Percentiles rank a stretch among this genome's conserved stretches.
Conservation (phyloP, 2,797 vertebrate species). For the Aotus griseimembra region DNA sequence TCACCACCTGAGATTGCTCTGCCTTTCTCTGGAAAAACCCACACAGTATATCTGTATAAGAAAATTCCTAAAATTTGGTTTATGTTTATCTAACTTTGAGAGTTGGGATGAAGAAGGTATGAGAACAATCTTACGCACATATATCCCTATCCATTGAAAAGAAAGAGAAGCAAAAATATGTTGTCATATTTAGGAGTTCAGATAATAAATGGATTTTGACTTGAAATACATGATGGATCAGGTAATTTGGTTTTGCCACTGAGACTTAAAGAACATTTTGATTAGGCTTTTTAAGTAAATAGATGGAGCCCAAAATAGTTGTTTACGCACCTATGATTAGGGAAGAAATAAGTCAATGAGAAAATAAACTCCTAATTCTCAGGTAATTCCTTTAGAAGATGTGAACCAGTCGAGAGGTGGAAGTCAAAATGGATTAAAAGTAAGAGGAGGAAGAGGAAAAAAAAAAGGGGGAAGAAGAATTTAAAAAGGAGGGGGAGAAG, state of each 20-base stretch:
- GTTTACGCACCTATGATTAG: neutral
- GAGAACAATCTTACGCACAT: neutral
- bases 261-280: neutral
- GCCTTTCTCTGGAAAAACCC: neutral
- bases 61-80: slow-evolving; percentile 15
- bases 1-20: neutral
- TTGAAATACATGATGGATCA: neutral
- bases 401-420: neutral
- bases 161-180: neutral
- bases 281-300: slow-evolving; percentile 2
- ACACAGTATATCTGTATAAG: neutral
- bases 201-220: neutral
- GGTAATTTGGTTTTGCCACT: neutral
- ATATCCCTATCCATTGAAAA: neutral
- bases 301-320: neutral
- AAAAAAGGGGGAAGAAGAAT: neutral
- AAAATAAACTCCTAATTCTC: neutral
- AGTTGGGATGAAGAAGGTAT: neutral
- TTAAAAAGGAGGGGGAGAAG: neutral
- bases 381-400: neutral
- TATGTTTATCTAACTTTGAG: neutral
- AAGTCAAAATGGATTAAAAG: neutral
- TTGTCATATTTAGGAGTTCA: neutral
- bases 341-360: neutral
- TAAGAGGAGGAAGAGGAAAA: neutral